Conservation (phyloP, 2,888 invertebrate species). For the Nomada lathburiana region DNA sequence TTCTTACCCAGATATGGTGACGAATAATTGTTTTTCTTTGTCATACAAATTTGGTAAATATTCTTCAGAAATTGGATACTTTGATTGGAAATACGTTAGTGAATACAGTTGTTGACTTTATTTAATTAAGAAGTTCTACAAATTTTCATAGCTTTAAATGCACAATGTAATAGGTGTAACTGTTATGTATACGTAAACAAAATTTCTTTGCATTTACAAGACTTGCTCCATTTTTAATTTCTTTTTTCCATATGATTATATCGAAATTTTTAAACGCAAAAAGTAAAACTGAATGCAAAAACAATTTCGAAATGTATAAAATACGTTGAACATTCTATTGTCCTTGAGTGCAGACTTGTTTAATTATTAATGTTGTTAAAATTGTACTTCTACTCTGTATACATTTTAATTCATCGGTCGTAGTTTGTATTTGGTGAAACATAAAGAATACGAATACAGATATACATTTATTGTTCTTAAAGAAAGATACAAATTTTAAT, state of each 20-base stretch:
- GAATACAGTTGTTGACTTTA: not conserved
- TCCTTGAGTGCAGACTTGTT: constrained; percentile 21
- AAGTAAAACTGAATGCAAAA: not conserved
- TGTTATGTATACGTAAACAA: not conserved
- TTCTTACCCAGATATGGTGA: not conserved
- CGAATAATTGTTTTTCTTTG: not conserved
- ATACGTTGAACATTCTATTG: constrained; percentile 22
- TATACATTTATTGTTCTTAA: constrained; percentile 6
- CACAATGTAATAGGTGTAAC: not conserved
- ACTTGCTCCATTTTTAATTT: not conserved
- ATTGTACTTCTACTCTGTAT: not conserved
- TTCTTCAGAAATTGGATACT: not conserved
- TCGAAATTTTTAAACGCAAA: not conserved
- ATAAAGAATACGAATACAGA: not conserved
- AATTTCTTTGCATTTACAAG: not conserved
- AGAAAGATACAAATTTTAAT: constrained; percentile 12
- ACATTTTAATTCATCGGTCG: not conserved
- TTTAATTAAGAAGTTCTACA: not conserved
- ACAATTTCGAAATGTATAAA: not conserved
- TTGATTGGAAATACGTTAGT: not conserved
- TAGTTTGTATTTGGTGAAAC: not conserved
- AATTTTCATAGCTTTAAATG: not conserved
- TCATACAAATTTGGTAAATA: not conserved
- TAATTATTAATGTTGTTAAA: constrained; percentile 5
- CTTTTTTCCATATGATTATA: not conserved